These are phyloP conservation scores for Nowickia ferox DNA, from an alignment of 2,888 invertebrate species.

Conservation along the genomic window DNA sequence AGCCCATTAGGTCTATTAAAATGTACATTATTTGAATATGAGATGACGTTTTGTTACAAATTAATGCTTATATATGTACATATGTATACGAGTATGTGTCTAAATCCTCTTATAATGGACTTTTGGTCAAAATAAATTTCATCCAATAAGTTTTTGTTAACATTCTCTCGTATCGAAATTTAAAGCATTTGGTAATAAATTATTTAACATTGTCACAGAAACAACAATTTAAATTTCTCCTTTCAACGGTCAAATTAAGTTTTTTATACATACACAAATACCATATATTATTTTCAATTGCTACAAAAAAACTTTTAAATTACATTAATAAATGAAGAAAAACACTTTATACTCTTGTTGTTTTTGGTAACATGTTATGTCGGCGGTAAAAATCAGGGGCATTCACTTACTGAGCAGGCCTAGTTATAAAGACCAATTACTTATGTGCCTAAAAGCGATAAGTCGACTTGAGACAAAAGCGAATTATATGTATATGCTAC, in stretches of 20 bases:
- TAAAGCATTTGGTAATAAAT: slow-evolving; percentile 60
- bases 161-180: slow-evolving; percentile 58
- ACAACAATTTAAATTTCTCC: background rate
- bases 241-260: too few relatives aligned
- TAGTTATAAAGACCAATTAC: background rate
- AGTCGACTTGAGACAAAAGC: too few relatives aligned
- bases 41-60: slow-evolving; percentile 31
- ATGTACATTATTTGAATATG: background rate
- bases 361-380: background rate
- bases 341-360: background rate
- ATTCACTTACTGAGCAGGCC: background rate
- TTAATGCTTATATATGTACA: slow-evolving; percentile 2
- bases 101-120: slow-evolving; percentile 30
- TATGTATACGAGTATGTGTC: too few relatives aligned
- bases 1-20: slow-evolving; percentile 15
- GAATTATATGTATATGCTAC: too few relatives aligned
- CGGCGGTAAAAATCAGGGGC: background rate
- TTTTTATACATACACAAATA: too few relatives aligned
- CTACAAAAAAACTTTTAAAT: too few relatives aligned
- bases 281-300: too few relatives aligned
- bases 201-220: slow-evolving; percentile 24
- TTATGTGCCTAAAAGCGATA: too few relatives aligned
- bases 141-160: slow-evolving; percentile 46
- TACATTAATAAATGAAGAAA: slow-evolving; percentile 6
- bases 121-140: slow-evolving; percentile 57